These are phyloP conservation scores for Biston betularia DNA, from an alignment of 2,888 invertebrate genomes.

Conservation along the genomic window DNA sequence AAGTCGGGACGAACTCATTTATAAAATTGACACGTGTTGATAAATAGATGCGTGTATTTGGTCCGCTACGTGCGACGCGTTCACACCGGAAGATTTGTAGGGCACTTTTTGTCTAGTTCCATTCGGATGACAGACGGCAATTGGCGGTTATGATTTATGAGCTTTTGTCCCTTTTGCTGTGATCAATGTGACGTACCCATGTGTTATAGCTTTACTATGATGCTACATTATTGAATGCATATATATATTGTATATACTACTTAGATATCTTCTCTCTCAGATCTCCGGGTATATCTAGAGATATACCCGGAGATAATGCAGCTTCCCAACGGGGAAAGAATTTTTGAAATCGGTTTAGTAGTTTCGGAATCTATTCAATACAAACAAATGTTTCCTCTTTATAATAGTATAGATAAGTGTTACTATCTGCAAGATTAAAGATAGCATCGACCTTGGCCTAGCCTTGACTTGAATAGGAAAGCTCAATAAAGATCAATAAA, in stretches of 20 bases:
- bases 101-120: constrained; percentile 44
- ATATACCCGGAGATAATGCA: too few species aligned
- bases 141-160: constrained; percentile 45
- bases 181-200: constrained; percentile 17
- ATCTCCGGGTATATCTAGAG: too few species aligned
- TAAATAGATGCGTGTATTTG: constrained; percentile 63
- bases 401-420: too few species aligned
- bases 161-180: constrained; percentile 11
- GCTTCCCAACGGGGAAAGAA: too few species aligned
- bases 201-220: constrained; percentile 19
- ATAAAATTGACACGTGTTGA: constrained; percentile 75
- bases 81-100: constrained; percentile 42
- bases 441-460: constrained; percentile 22
- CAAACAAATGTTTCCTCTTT: too few species aligned
- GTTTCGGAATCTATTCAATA: too few species aligned
- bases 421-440: constrained; percentile 22
- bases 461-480: constrained; percentile 18
- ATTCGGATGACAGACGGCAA: constrained; percentile 47
- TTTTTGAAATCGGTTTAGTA: too few species aligned
- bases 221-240: neutral
- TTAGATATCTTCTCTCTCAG: too few species aligned
- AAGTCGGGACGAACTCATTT: constrained; percentile 66
- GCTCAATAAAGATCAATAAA: neutral
- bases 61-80: constrained; percentile 49
- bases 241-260: too few species aligned